Base-by-base conservation (phyloP, 2,888 invertebrate genomes). In the Ceratothoa steindachneri region DNA sequence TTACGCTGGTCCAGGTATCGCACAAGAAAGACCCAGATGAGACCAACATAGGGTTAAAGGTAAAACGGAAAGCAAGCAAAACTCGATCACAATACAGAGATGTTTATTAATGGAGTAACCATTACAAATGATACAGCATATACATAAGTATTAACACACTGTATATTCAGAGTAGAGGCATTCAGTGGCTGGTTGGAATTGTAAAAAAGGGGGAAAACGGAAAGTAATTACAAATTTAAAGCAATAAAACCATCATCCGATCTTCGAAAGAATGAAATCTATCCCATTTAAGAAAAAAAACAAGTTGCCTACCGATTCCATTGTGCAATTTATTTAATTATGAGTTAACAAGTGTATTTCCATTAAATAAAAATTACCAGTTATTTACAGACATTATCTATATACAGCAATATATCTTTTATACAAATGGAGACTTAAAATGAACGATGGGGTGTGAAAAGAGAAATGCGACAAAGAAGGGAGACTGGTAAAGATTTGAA, bases 91-190 rank as follows among this genome's bases (percentile, higher is more conserved):
- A 64, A 60, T 70, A 60, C 70, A 70, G 70, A 60, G 70, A 70
- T 30, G 75, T 78, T 78, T 78, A 78, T 75, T 78, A 79, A 75
- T 79, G 78, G 76, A 76, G 76, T 76, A 76, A 79, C 76, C 79
- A 79, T 76, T 79, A 79, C 79, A 79, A 76, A 79, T 76, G 72
- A 79, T 79, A 79, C 79, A 79, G 76, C 79, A 79, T 79, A 73
- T 79, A 79, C 76, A 79, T 75, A 71, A 72, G 65, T 72, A 64
- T 67, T 67, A 72, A 2, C 22, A 60, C 22, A 60, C 22, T 4
- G 60, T 22, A 60, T 60, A 60, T 60, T 60, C 19, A 24, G 27
- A 60, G 60, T 24, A 60, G 60, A 60, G 60, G 22, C 22, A 60
- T 60, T 4, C 12, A 1, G 19, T 53, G 53, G 53, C 53, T 52